These are phyloP conservation scores for Listrodromus nycthemerus DNA, from an alignment of 2,888 invertebrate species.

Conservation along the genomic window DNA sequence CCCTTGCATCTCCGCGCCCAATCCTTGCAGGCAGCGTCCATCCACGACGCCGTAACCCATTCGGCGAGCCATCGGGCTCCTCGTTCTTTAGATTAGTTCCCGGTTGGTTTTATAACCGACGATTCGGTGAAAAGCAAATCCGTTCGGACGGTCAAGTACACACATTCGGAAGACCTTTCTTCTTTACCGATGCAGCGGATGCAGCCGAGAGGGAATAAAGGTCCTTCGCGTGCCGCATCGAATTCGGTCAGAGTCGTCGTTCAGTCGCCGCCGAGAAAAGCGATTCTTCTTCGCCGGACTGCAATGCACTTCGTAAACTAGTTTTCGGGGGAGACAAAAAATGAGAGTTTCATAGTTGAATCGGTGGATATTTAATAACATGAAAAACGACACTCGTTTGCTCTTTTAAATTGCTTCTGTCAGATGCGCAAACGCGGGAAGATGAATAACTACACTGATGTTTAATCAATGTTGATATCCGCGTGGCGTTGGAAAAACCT, in stretches of 20 bases:
- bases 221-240: constrained; percentile 42
- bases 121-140: constrained; percentile 34
- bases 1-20: not conserved
- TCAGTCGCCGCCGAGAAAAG: constrained; percentile 15
- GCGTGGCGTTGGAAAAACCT: constrained; percentile 8
- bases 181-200: constrained; percentile 10
- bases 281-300: constrained; percentile 34
- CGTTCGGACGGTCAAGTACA: not conserved
- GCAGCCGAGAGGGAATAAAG: constrained; percentile 17
- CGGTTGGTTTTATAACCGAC: not conserved
- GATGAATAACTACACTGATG: constrained; percentile 41
- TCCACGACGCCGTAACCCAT: constrained; percentile 5
- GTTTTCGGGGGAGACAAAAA: constrained; percentile 11
- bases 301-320: constrained; percentile 40
- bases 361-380: not conserved
- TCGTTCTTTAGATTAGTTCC: constrained; percentile 22
- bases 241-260: constrained; percentile 59
- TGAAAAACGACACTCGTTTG: too few relatives aligned
- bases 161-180: constrained; percentile 19
- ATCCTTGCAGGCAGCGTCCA: constrained; percentile 6
- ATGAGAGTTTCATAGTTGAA: not conserved
- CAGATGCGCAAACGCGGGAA: not conserved
- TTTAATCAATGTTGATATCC: constrained; percentile 44
- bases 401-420: not conserved
- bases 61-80: not conserved